Conservation (phyloP, 2,113 vertebrate species). For the Albula goreensis region DNA sequence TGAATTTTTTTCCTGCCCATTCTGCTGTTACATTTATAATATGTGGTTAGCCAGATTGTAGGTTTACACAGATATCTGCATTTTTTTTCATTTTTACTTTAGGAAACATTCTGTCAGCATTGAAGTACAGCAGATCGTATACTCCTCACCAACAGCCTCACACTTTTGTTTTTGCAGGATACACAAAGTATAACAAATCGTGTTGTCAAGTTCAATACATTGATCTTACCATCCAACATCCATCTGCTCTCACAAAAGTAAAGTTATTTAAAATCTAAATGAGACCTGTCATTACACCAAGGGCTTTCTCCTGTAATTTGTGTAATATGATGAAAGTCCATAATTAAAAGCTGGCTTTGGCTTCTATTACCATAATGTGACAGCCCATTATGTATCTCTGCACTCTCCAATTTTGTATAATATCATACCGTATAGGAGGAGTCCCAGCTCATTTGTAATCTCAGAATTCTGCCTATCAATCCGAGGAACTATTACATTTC, state of each 20-base stretch:
- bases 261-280: neutral
- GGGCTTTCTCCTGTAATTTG: slow-evolving; percentile 1
- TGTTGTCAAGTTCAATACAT: neutral
- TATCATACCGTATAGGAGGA: no score
- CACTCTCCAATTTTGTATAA: slow-evolving; percentile 1
- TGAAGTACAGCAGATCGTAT: neutral
- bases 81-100: neutral
- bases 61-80: no score
- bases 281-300: neutral
- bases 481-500: neutral
- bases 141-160: neutral
- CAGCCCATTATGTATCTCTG: neutral
- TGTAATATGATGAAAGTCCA: neutral
- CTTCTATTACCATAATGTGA: neutral
- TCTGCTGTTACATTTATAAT: neutral
- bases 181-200: slow-evolving; percentile 12
- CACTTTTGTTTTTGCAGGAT: neutral
- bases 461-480: neutral
- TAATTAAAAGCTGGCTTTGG: slow-evolving; percentile 18
- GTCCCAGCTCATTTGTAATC: neutral
- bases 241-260: neutral
- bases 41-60: neutral
- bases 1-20: no score
- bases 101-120: neutral
- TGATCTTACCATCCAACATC: neutral